Evolutionary conservation across 2,113 vertebrate genomes (phyloP).

Genomic region (Pedionomus torquatus): DNA sequence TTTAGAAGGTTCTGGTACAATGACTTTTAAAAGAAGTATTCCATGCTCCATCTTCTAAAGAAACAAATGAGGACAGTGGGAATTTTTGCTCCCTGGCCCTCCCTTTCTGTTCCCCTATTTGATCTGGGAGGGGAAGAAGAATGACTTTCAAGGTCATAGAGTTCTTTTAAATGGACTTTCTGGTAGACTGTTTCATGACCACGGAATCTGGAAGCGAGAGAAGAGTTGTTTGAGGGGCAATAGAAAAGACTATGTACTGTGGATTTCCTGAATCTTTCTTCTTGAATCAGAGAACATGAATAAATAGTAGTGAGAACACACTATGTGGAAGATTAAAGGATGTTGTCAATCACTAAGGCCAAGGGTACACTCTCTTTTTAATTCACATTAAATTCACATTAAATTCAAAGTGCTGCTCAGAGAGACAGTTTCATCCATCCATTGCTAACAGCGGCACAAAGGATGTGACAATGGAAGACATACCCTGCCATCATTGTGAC

Average conservation of each 20-base stretch:
- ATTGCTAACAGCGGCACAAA: too few species aligned
- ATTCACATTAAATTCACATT: too few species aligned
- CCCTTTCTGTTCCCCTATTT: background rate
- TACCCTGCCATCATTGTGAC: background rate
- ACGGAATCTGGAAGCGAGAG: background rate
- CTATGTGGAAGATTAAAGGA: background rate
- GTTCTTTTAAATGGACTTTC: background rate
- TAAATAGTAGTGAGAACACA: background rate
- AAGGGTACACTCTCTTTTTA: background rate
- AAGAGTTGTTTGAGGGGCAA: background rate
- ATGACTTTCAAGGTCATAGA: background rate
- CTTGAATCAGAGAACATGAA: background rate
- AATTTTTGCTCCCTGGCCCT: background rate
- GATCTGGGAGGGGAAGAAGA: background rate
- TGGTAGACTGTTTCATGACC: background rate
- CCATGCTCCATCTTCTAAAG: background rate
- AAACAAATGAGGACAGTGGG: background rate
- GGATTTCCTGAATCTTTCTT: background rate
- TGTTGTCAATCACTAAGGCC: background rate
- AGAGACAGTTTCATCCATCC: background rate
- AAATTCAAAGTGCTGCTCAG: background rate
- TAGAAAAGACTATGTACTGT: background rate
- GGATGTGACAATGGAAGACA: background rate
- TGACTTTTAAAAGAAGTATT: background rate
- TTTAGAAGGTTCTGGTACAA: background rate